Evolutionary conservation across 2,113 vertebrate genomes (phyloP).

Genomic region (Sorex araneus): DNA sequence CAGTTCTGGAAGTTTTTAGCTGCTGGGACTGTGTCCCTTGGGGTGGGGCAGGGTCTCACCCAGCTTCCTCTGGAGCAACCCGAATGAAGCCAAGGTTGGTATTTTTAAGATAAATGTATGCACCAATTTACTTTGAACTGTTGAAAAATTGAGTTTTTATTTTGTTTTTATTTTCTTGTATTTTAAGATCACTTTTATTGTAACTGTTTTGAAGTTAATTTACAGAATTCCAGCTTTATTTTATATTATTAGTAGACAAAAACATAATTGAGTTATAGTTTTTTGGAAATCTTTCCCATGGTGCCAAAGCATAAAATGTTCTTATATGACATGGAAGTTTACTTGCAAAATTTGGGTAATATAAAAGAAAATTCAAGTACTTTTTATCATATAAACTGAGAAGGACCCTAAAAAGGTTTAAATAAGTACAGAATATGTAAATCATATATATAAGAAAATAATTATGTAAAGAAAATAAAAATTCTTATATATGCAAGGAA

Average conservation of each 20-base stretch:
- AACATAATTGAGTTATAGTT: not conserved
- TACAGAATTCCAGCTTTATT: slow-evolving; percentile 3
- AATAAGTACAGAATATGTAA: not conserved
- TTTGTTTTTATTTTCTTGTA: not conserved
- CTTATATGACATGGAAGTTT: not conserved
- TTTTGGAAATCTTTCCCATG: not conserved
- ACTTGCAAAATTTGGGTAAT: not conserved
- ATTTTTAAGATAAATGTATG: not conserved
- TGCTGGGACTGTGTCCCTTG: too few species aligned
- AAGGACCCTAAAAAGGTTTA: too few species aligned
- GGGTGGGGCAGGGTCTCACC: too few species aligned
- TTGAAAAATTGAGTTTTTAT: not conserved
- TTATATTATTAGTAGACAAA: not conserved
- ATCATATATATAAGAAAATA: not conserved
- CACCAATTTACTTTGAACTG: not conserved
- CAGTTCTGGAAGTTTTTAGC: too few species aligned
- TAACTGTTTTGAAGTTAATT: slow-evolving; percentile 17
- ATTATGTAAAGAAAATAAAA: not conserved
- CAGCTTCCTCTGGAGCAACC: too few species aligned
- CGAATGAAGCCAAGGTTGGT: too few species aligned
- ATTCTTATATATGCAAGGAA: not conserved
- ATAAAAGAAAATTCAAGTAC: not conserved
- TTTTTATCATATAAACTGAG: not conserved
- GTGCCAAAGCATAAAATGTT: not conserved
- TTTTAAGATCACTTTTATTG: not conserved